Conservation (phyloP, 2,113 vertebrate genomes). For the Mohoua ochrocephala region DNA sequence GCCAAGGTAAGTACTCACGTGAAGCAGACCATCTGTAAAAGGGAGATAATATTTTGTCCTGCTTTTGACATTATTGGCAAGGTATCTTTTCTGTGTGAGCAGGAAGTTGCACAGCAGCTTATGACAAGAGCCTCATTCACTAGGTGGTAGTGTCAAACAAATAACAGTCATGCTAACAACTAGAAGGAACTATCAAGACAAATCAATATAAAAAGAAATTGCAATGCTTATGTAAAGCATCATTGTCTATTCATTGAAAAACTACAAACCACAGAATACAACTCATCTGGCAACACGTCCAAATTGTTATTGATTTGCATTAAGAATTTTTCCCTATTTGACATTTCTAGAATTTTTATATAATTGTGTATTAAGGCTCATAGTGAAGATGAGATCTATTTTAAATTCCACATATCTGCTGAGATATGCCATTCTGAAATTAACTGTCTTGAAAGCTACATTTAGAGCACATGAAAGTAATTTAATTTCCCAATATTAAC, state of each 20-base stretch:
- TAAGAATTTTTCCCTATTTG: conserved; percentile 30
- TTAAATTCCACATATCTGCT: conserved; percentile 23
- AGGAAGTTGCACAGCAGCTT: not conserved
- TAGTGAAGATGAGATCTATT: conserved; percentile 36
- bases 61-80: not conserved
- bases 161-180: not conserved
- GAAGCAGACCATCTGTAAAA: not conserved
- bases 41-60: not conserved
- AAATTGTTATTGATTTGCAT: conserved; percentile 72
- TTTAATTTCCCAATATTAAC: conserved; percentile 39
- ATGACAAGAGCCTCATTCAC: not conserved
- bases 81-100: fast-evolving
- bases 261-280: conserved; percentile 51
- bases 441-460: conserved; percentile 36
- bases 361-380: conserved; percentile 22
- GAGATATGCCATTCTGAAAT: conserved; percentile 58
- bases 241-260: conserved; percentile 61
- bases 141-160: conserved; percentile 25
- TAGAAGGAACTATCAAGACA: not conserved
- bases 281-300: conserved; percentile 40
- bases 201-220: conserved; percentile 52
- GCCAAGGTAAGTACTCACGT: not conserved
- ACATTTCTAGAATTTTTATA: conserved; percentile 48
- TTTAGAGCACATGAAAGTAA: conserved; percentile 14
- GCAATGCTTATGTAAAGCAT: conserved; percentile 42